Evolutionary conservation across 1,140 invertebrate species (phyloP).

Genomic region (Cecropterus lyciades): DNA sequence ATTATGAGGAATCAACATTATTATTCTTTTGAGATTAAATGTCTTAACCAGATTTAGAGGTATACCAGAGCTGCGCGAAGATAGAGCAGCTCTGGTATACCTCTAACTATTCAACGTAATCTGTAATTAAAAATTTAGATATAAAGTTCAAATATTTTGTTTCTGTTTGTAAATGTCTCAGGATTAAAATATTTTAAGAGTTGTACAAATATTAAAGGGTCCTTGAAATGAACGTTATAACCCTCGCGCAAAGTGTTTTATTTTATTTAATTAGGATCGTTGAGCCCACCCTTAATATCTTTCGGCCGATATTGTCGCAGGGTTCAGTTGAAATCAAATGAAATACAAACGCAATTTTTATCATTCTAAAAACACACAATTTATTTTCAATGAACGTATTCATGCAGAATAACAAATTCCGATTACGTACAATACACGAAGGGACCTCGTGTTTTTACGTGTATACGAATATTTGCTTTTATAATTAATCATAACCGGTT

Average conservation of each 20-base stretch:
- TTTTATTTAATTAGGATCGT: constrained; percentile 31
- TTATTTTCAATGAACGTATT: constrained; percentile 41
- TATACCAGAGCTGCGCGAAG: too few relatives aligned
- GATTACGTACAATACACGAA: constrained; percentile 37
- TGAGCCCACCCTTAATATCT: constrained; percentile 13
- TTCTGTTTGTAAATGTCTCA: too few relatives aligned
- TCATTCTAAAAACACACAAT: constrained; percentile 38
- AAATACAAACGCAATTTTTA: constrained; percentile 18
- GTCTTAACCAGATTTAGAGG: too few relatives aligned
- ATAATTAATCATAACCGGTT: constrained; percentile 12
- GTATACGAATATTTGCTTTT: constrained; percentile 8
- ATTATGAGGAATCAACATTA: too few relatives aligned
- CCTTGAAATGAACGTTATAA: constrained; percentile 12
- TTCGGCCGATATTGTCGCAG: constrained; percentile 5
- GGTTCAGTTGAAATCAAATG: constrained; percentile 22
- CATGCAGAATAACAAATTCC: constrained; percentile 41
- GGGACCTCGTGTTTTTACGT: constrained; percentile 30
- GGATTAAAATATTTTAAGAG: too few relatives aligned
- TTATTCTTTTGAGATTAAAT: too few relatives aligned
- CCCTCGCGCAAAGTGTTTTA: constrained; percentile 7
- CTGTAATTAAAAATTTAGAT: too few relatives aligned
- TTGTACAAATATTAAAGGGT: constrained; percentile 24
- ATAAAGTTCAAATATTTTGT: too few relatives aligned
- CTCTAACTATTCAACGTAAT: too few relatives aligned
- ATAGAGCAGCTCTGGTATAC: too few relatives aligned